A percentile compares a stretch with the other conserved stretches of the same genome.
Evolutionary conservation across 2,888 invertebrate species (phyloP).

Genomic region (Dryomyza anilis): DNA sequence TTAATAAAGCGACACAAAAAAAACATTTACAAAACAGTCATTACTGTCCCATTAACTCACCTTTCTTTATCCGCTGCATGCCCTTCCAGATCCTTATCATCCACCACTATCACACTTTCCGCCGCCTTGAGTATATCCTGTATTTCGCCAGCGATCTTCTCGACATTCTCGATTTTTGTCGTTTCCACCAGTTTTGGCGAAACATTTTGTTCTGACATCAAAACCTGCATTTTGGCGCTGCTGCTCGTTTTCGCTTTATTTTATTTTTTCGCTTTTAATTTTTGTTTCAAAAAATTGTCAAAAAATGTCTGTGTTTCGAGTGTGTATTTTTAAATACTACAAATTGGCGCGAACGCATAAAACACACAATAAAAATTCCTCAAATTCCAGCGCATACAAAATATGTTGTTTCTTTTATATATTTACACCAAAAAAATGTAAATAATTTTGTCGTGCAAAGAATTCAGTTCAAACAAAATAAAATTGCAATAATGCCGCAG

Average conservation of each 20-base stretch:
- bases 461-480: not conserved
- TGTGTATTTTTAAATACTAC: not conserved
- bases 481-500: too few species aligned
- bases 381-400: slow-evolving; percentile 22
- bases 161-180: slow-evolving; percentile 3
- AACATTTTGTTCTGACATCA: slow-evolving; percentile 23
- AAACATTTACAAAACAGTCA: not conserved
- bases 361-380: slow-evolving; percentile 13
- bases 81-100: not conserved
- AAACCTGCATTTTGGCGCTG: slow-evolving; percentile 30
- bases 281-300: not conserved
- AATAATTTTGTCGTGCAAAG: not conserved
- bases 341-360: not conserved
- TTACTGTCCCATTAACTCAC: not conserved
- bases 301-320: not conserved
- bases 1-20: not conserved
- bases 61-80: not conserved
- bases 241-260: too few species aligned
- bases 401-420: not conserved
- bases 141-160: slow-evolving; percentile 25
- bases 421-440: not conserved
- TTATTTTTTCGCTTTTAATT: not conserved
- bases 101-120: not conserved
- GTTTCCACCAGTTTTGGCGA: not conserved
- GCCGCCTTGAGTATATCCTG: slow-evolving; percentile 23